Base-by-base conservation (phyloP, 1,140 invertebrate species). In the Trissolcus basalis region DNA sequence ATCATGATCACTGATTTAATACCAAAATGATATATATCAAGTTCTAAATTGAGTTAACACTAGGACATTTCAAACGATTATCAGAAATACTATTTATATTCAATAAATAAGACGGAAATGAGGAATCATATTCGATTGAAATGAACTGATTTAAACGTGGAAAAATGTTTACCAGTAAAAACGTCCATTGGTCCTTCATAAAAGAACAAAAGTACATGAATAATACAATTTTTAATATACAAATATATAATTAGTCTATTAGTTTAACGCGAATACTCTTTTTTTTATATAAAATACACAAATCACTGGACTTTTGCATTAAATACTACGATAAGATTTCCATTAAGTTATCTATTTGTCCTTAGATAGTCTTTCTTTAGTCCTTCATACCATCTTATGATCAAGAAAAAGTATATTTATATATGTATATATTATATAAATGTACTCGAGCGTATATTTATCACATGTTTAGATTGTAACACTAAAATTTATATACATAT, bases 391-490 rank as follows among this genome's bases (percentile, higher is more conserved):
- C 75, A 72, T 41, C 56, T 78, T 79, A 81, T 15, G 75, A 48
- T 71, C 70, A 74, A 48, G 77, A 50, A 73, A 71, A 76, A 27
- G 19, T 27, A 27, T 27, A 27, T 27, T 27, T 27, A 27, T 27
- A 73, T 76, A 76, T 63, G 58, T 58, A n/a, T n/a, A n/a, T n/a
- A n/a, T 68, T 27, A 48, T 68, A 56, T 74, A 33, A 63, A 48
- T 79, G 73, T 68, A 69, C 67, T 79, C 74, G 73, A 77, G 74
- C 77, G 69, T 77, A 76, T 70, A 69, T 44, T 73, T 81, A 81
- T 81, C 77, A 81, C 80, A 81, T 79, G 76, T 80, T 80, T 77
- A 67, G 67, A 81, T 79, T 77, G 73, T 77, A 77, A 79, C 64
- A 50, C 71, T 77, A 76, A 71, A 61, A 43, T 73, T 78, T 55